phyloP scores from a whole-genome alignment of 1,140 invertebrate genomes.

The Drosophila micromelanica region DNA sequence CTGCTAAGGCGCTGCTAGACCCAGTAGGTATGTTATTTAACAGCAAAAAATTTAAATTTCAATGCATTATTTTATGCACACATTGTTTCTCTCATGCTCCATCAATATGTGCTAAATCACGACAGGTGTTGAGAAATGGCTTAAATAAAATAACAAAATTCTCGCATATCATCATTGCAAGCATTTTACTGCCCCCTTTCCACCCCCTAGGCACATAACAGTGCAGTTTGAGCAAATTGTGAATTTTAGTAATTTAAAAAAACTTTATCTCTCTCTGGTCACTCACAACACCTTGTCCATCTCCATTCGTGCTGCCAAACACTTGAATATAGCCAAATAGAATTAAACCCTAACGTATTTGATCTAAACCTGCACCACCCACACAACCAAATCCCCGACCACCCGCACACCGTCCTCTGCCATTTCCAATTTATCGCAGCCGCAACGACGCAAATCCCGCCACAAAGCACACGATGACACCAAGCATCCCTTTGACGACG shows the following conservation, averaged over 20 bases:
- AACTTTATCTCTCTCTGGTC: constrained; percentile 36
- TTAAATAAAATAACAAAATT: constrained; percentile 17
- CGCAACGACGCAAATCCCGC: constrained; percentile 67
- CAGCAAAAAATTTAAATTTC: neutral
- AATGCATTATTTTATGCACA: neutral
- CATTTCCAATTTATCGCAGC: constrained; percentile 61
- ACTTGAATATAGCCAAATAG: constrained; percentile 74
- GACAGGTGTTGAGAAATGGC: constrained; percentile 49
- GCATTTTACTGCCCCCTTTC: neutral
- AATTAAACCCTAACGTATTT: constrained; percentile 83
- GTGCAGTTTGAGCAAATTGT: neutral
- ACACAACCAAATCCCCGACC: constrained; percentile 4
- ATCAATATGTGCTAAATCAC: constrained; percentile 58
- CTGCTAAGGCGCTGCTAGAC: too few relatives aligned
- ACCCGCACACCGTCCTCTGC: constrained; percentile 23
- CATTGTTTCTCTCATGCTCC: neutral
- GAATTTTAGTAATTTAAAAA: constrained; percentile 6
- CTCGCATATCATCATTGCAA: constrained; percentile 24
- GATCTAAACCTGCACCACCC: constrained; percentile 52
- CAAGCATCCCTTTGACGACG: constrained; percentile 64
- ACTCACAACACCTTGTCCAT: constrained; percentile 40
- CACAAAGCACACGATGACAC: constrained; percentile 76
- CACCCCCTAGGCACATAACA: neutral
- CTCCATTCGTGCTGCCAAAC: constrained; percentile 46
- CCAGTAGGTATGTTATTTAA: neutral